Conservation (phyloP, 2,797 vertebrate genomes). For the Euphonia xanthogaster region DNA sequence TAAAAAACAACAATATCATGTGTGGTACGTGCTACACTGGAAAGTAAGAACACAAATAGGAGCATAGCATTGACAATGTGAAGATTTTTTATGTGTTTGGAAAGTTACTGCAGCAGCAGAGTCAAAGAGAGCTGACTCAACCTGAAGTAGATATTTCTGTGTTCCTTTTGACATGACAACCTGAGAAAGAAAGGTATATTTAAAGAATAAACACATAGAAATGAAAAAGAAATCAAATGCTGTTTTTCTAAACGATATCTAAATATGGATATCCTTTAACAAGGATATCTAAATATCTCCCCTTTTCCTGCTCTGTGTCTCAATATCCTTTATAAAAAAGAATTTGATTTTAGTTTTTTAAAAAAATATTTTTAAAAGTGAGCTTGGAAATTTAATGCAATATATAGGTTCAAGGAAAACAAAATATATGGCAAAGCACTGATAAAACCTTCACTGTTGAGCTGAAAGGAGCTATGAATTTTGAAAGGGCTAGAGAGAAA, state of each 20-base stretch:
- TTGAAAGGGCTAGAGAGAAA: neutral
- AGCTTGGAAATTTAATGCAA: neutral
- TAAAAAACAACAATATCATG: neutral
- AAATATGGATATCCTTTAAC: neutral
- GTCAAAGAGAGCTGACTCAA: neutral
- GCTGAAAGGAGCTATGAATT: neutral
- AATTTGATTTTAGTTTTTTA: neutral
- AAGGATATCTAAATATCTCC: neutral
- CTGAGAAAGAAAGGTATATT: neutral
- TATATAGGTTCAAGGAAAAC: neutral
- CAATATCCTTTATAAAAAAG: neutral
- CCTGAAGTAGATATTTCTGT: neutral
- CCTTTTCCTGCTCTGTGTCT: neutral
- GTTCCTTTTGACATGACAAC: neutral
- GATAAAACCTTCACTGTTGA: neutral
- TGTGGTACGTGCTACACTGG: neutral
- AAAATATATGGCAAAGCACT: neutral
- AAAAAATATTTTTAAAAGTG: neutral
- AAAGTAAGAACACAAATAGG: neutral
- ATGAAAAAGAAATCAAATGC: rapidly evolving
- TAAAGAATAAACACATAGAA: neutral
- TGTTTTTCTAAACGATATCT: neutral
- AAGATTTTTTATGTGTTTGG: neutral
- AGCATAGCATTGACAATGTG: neutral
- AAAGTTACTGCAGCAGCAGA: neutral